Conservation (phyloP, 2,797 vertebrate genomes). For the Coilia nasus region DNA sequence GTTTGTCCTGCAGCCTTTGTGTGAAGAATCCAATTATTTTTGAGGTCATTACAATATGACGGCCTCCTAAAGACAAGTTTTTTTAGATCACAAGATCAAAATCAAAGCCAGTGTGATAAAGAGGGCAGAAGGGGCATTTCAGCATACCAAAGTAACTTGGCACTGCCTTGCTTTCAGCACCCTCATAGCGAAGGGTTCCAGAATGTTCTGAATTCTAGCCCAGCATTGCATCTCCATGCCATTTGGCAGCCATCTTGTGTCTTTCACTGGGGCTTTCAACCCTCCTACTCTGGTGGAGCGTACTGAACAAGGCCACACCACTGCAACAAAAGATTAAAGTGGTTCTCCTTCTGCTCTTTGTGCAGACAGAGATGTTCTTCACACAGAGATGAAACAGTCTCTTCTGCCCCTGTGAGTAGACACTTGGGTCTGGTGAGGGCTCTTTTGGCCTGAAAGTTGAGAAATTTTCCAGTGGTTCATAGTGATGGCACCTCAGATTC, state of each 20-base stretch:
- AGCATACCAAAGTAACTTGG: background rate
- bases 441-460: conserved; percentile 41
- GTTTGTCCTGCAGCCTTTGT: background rate
- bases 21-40: conserved; percentile 3
- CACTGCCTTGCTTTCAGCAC: background rate
- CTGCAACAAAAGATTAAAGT: conserved; percentile 42
- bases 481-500: background rate
- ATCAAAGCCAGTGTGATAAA: background rate
- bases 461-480: background rate
- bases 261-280: background rate
- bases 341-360: conserved; percentile 34
- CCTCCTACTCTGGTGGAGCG: conserved; percentile 10
- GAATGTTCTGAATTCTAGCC: background rate
- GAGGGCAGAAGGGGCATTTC: conserved; percentile 1
- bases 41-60: background rate
- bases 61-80: background rate
- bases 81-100: background rate
- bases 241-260: background rate
- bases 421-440: conserved; percentile 8
- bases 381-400: background rate
- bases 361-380: too few relatives aligned
- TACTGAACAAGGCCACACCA: conserved; percentile 33
- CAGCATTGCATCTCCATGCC: background rate
- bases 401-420: background rate
- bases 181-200: background rate